Evolutionary conservation across 2,888 invertebrate genomes (phyloP).

Genomic region (Caenorhabditis sp.): DNA sequence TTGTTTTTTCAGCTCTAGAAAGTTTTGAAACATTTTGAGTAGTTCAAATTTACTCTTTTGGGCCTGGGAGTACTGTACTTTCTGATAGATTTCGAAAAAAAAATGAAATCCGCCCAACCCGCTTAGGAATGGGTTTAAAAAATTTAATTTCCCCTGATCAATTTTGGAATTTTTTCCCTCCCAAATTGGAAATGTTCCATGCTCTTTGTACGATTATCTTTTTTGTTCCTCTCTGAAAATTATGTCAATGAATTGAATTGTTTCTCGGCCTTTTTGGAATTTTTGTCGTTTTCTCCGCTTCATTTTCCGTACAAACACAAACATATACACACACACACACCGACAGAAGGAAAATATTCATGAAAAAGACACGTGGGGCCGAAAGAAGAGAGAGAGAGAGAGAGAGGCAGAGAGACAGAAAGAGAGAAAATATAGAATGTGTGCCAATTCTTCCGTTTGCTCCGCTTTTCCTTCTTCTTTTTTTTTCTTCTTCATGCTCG

Average conservation of each 20-base stretch:
- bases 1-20: too few relatives aligned
- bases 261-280: slow-evolving; percentile 4
- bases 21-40: too few relatives aligned
- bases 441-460: neutral
- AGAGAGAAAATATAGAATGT: neutral
- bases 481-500: slow-evolving; percentile 9
- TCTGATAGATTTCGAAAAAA: neutral
- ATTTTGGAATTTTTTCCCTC: too few relatives aligned
- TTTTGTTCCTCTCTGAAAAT: too few relatives aligned
- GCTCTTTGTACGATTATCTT: slow-evolving; percentile 4
- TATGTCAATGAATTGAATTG: slow-evolving; percentile 11
- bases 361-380: neutral
- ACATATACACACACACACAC: neutral
- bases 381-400: neutral
- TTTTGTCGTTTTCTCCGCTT: slow-evolving; percentile 5
- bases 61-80: too few relatives aligned
- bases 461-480: slow-evolving; percentile 23
- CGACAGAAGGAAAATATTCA: neutral
- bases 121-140: too few relatives aligned
- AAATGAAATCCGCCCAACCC: too few relatives aligned
- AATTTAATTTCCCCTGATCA: too few relatives aligned
- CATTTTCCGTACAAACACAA: neutral
- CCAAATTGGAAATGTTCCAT: too few relatives aligned
- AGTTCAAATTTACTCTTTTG: too few relatives aligned
- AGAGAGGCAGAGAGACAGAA: neutral